Percentiles rank a stretch among this genome's conserved stretches.
These are phyloP conservation scores for Ecliptopera silaceata DNA, from an alignment of 2,888 invertebrate species.

Conservation along the genomic window DNA sequence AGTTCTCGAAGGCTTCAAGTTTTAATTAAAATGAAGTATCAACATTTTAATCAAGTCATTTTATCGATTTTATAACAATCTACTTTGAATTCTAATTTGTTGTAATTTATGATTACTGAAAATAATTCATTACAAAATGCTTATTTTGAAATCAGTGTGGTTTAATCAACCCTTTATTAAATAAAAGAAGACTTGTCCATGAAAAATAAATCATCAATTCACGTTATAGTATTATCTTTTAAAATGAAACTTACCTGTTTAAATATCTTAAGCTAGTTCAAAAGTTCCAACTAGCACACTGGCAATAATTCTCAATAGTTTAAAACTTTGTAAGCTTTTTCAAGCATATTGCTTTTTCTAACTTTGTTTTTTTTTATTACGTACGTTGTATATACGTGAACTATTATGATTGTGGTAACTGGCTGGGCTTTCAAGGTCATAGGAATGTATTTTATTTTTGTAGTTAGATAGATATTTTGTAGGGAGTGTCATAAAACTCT, in stretches of 20 bases:
- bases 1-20: constrained; percentile 18
- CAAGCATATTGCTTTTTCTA: constrained; percentile 5
- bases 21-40: constrained; percentile 19
- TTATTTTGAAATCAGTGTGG: no score
- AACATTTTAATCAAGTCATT: constrained; percentile 14
- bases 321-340: constrained; percentile 9
- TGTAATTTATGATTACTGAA: neutral
- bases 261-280: neutral
- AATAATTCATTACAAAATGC: no score
- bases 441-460: no score
- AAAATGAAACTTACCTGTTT: neutral
- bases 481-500: no score
- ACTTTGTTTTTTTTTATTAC: neutral
- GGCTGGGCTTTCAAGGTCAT: no score
- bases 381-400: no score
- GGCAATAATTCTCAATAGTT: constrained; percentile 16
- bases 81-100: neutral
- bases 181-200: no score
- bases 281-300: neutral
- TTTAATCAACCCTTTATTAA: no score
- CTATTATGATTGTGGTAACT: no score
- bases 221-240: no score
- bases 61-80: constrained; percentile 11
- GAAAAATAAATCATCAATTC: no score
- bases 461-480: no score